Conservation (phyloP, 2,113 vertebrate genomes). For the Hiodon alosoides region DNA sequence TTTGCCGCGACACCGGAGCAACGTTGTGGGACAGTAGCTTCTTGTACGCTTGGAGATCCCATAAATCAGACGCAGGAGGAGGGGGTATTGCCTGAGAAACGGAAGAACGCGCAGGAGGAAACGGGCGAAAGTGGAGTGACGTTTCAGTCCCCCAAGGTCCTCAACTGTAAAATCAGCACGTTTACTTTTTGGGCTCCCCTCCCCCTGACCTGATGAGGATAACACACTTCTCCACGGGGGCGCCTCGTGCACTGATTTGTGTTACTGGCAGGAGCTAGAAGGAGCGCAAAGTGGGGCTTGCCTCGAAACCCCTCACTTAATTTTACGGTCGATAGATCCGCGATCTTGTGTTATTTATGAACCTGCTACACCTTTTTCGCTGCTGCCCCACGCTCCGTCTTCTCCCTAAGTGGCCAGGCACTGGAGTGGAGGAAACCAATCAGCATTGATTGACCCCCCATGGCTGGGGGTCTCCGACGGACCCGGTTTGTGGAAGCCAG, state of each 20-base stretch:
- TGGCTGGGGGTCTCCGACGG: conserved; percentile 11
- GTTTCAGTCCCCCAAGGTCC: conserved; percentile 41
- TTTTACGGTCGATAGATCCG: not conserved
- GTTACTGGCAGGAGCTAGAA: no score
- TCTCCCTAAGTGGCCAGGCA: not conserved
- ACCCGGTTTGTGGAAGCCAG: conserved; percentile 36
- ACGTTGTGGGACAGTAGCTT: not conserved
- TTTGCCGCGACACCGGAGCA: not conserved
- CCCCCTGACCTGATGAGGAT: conserved; percentile 57
- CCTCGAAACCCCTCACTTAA: not conserved
- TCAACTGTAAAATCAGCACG: conserved; percentile 57
- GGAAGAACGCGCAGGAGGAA: conserved; percentile 46
- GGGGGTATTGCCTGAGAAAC: not conserved
- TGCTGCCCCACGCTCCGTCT: not conserved
- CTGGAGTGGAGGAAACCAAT: not conserved
- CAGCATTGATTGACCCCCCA: not conserved
- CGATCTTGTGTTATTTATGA: not conserved
- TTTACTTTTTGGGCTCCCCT: conserved; percentile 46
- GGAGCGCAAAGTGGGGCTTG: not conserved
- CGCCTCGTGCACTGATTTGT: not conserved
- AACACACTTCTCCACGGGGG: conserved; percentile 43
- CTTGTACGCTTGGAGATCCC: not conserved
- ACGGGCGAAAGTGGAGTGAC: conserved; percentile 47
- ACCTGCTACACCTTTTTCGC: not conserved
- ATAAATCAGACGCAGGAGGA: not conserved